Evolutionary conservation across 2,113 vertebrate species (phyloP).

Genomic region (Xenotilapia longispinis): DNA sequence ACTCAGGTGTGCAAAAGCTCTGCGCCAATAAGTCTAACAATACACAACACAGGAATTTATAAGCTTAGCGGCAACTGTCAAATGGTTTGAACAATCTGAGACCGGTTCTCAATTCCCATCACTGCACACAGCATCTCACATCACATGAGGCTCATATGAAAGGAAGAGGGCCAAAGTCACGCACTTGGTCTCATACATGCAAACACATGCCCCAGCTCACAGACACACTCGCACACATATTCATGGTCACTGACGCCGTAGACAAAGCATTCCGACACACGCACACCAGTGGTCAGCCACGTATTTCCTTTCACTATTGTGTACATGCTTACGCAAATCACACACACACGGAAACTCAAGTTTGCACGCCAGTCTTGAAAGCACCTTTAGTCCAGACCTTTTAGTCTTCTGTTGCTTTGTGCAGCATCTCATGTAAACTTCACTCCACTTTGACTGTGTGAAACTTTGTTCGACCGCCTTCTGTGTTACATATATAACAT

Average conservation of each 20-base stretch:
- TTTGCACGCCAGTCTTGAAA: neutral
- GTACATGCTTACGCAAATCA: neutral
- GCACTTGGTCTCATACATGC: slow-evolving; percentile 41
- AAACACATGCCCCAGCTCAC: slow-evolving; percentile 29
- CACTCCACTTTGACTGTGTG: neutral
- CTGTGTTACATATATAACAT: neutral
- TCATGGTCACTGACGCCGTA: slow-evolving; percentile 24
- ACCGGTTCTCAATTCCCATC: neutral
- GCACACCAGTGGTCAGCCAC: neutral
- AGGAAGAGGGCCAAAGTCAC: slow-evolving; percentile 26
- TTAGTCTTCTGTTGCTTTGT: neutral
- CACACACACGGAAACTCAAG: neutral
- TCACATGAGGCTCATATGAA: slow-evolving; percentile 47
- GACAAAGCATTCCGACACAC: slow-evolving; percentile 5
- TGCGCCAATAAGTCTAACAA: neutral
- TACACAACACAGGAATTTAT: neutral
- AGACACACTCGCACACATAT: neutral
- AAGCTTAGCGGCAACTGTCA: neutral
- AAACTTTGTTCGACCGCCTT: neutral
- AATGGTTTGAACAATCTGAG: neutral
- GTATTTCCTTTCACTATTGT: slow-evolving; percentile 14
- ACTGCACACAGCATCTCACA: neutral
- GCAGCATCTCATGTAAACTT: neutral
- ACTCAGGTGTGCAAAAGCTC: neutral
- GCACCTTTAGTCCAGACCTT: neutral